Evolutionary conservation across 2,888 invertebrate species (phyloP).

Genomic region (Cheilosia impressa): DNA sequence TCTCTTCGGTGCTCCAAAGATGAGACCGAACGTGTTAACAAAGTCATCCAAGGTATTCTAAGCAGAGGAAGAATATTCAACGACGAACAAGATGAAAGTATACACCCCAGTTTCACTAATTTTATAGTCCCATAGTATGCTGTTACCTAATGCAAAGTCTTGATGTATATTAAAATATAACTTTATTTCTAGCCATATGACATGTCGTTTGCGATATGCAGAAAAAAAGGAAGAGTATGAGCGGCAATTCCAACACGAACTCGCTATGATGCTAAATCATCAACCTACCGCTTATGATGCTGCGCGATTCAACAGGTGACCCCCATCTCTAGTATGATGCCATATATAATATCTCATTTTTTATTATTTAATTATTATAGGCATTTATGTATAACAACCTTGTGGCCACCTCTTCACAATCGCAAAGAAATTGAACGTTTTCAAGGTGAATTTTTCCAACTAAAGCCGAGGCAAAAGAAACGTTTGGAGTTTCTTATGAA

Average conservation of each 20-base stretch:
- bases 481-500: constrained; percentile 76
- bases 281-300: constrained; percentile 77
- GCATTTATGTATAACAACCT: constrained; percentile 76
- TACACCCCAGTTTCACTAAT: constrained; percentile 75
- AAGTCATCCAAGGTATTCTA: constrained; percentile 36
- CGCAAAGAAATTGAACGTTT: constrained; percentile 73
- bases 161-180: background rate
- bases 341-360: background rate
- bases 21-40: constrained; percentile 13
- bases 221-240: constrained; percentile 68
- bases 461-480: constrained; percentile 68
- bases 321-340: background rate
- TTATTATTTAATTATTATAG: constrained; percentile 50
- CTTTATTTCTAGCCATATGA: constrained; percentile 51
- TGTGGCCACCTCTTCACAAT: constrained; percentile 79
- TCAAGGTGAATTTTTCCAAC: constrained; percentile 72
- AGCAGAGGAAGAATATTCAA: constrained; percentile 3
- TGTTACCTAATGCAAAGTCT: too few species aligned
- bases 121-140: constrained; percentile 77
- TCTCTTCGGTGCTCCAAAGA: background rate
- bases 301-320: constrained; percentile 77
- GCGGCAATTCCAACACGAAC: constrained; percentile 76
- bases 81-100: constrained; percentile 70
- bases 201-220: constrained; percentile 76
- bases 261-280: constrained; percentile 69